Base-by-base conservation (phyloP, 1,140 invertebrate genomes). In the Cyrtorhinus lividipennis region DNA sequence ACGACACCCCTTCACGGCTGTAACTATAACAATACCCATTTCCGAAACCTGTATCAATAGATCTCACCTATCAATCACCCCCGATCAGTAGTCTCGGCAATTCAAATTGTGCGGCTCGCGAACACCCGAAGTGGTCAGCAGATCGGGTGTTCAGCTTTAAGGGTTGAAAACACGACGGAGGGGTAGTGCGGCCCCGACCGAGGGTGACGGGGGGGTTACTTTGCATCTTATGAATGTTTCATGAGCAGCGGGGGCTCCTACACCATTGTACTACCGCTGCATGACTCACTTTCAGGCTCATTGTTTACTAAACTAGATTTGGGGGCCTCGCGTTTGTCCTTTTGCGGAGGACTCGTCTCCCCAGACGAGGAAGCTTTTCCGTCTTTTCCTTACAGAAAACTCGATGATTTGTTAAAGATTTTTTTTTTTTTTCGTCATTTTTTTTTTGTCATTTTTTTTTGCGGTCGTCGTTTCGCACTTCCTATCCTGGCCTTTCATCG, bases 221-320 rank as follows among this genome's bases (percentile, higher is more conserved):
- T 59, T 59, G 58, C 58, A 59, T 59, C 58, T 63, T 63, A 63
- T 63, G 62, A 63, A 63, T 63, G 62, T 63, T 63, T 53, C 62
- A 63, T 63, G 62, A 57, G 53, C 58, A n/a, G n/a, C n/a, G n/a
- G 24, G 58, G 46, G 53, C 58, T 38, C 57, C 30, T 59, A 38
- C 63, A 60, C 63, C 63, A 64, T 64, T 64, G 58, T 64, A 64
- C 63, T 64, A 60, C 63, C 58, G 58, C 58, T 57, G 45, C 63
- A 64, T 64, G 63, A 64, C 63, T 64, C 63, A 64, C 63, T 64
- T 64, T 60, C 59, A 59, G 58, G 59, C 63, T 64, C 63, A 64
- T 64, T 64, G 63, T 64, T 64, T 64, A 64, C 63, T 64, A 64
- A 64, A 64, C 63, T 64, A 64, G 63, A 64, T 64, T 64, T 64